Percentiles rank a stretch among this genome's conserved stretches.
These are phyloP conservation scores for Drosophila leonis DNA, from an alignment of 2,888 invertebrate genomes.

Conservation along the genomic window DNA sequence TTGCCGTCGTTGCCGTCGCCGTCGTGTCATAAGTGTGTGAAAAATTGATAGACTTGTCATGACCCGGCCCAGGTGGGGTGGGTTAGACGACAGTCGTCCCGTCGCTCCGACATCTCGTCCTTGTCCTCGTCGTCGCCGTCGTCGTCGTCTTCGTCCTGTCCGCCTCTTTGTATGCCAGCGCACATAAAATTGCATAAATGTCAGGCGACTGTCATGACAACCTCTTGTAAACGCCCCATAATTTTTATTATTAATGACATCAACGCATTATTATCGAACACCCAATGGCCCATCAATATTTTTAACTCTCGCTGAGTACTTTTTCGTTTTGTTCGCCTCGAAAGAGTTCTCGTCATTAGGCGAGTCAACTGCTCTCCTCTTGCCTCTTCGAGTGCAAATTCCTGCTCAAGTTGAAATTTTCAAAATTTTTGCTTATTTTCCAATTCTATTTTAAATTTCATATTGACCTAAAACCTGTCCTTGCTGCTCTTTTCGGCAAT, in stretches of 20 bases:
- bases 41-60: slow-evolving; percentile 80
- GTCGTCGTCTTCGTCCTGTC: slow-evolving; percentile 24
- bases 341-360: slow-evolving; percentile 16
- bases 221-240: slow-evolving; percentile 80
- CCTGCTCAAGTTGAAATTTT: slow-evolving; percentile 3
- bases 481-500: not conserved
- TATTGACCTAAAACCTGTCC: not conserved
- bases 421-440: not conserved
- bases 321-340: not conserved
- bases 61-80: slow-evolving; percentile 50
- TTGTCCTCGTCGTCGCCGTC: not conserved
- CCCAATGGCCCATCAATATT: slow-evolving; percentile 40
- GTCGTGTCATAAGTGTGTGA: slow-evolving; percentile 73
- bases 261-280: slow-evolving; percentile 57
- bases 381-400: not conserved
- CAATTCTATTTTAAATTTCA: not conserved
- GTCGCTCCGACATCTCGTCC: slow-evolving; percentile 14
- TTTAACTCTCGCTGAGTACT: slow-evolving; percentile 1
- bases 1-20: slow-evolving; percentile 23
- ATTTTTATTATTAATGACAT: slow-evolving; percentile 76
- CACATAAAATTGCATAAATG: slow-evolving; percentile 79
- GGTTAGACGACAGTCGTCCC: slow-evolving; percentile 37
- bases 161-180: slow-evolving; percentile 37
- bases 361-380: slow-evolving; percentile 7
- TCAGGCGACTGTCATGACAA: slow-evolving; percentile 78